Percentiles rank a stretch among this genome's conserved stretches.
Evolutionary conservation across 2,113 vertebrate species (phyloP).

Genomic region (Lycaon pictus): DNA sequence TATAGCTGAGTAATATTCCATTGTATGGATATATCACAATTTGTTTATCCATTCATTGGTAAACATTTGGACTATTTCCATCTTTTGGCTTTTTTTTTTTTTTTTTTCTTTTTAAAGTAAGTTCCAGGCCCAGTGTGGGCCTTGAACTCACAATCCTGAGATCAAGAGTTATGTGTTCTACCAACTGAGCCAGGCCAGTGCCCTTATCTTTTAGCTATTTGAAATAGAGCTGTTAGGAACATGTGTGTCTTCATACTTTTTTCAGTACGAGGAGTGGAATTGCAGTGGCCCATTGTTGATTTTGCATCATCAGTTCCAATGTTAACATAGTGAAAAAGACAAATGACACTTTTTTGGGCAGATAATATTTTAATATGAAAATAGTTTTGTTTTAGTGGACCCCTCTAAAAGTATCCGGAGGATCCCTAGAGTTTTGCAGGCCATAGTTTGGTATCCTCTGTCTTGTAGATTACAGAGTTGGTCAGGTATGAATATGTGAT

Average conservation of each 20-base stretch:
- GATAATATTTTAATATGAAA: slow-evolving; percentile 41
- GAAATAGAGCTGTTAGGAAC: neutral
- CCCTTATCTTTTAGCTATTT: neutral
- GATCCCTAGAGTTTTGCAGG: neutral
- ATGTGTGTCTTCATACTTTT: neutral
- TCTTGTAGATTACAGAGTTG: neutral
- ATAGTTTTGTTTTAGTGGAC: neutral
- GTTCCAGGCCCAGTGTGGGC: neutral
- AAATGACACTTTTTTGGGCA: neutral
- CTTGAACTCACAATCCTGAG: neutral
- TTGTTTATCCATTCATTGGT: neutral
- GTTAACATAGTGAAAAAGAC: neutral
- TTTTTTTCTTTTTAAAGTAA: neutral
- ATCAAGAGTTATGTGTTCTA: neutral
- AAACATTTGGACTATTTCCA: neutral
- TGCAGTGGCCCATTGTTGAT: neutral
- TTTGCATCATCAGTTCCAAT: neutral
- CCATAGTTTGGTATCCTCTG: neutral
- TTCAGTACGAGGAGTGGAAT: neutral
- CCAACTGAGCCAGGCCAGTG: neutral
- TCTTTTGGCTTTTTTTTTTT: neutral
- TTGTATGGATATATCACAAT: neutral
- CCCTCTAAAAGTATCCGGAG: neutral
- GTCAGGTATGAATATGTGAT: neutral
- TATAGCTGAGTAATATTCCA: neutral